Percentiles rank a stretch among this genome's conserved stretches.
phyloP scores from a whole-genome alignment of 1,140 invertebrate genomes.

The Holcopasites calliopsidis region DNA sequence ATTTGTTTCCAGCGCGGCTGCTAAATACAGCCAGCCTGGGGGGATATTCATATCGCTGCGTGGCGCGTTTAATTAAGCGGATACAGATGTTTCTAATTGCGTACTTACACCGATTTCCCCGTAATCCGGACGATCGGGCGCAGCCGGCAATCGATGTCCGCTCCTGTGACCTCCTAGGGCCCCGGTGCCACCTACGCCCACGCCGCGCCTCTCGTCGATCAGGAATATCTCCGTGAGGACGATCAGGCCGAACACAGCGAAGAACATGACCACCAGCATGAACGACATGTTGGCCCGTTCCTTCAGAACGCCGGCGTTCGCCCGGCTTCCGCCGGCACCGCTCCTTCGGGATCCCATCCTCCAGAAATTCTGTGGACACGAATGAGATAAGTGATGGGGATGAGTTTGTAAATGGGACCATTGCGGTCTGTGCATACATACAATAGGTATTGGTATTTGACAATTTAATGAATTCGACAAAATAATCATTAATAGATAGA shows the following conservation, averaged over 20 bases:
- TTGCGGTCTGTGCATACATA: too few relatives aligned
- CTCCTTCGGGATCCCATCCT: slow-evolving; percentile 72
- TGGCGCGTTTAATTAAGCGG: slow-evolving; percentile 19
- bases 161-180: slow-evolving; percentile 77
- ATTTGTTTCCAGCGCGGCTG: neutral
- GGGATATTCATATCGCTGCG: neutral
- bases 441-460: too few relatives aligned
- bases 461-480: too few relatives aligned
- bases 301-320: slow-evolving; percentile 80
- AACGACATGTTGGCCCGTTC: slow-evolving; percentile 92
- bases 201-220: slow-evolving; percentile 83
- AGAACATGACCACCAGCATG: slow-evolving; percentile 93
- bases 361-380: slow-evolving; percentile 24
- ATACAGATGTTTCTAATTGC: slow-evolving; percentile 31
- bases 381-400: neutral
- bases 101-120: slow-evolving; percentile 77
- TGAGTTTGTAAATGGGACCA: too few relatives aligned
- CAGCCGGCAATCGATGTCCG: slow-evolving; percentile 71
- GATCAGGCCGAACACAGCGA: slow-evolving; percentile 92
- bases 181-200: slow-evolving; percentile 74
- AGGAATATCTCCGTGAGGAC: slow-evolving; percentile 90
- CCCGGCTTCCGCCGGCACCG: slow-evolving; percentile 63
- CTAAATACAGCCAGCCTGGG: neutral
- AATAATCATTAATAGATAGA: too few relatives aligned
- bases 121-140: slow-evolving; percentile 78